phyloP scores from a whole-genome alignment of 2,797 vertebrate species.

The Falco novaeseelandiae region DNA sequence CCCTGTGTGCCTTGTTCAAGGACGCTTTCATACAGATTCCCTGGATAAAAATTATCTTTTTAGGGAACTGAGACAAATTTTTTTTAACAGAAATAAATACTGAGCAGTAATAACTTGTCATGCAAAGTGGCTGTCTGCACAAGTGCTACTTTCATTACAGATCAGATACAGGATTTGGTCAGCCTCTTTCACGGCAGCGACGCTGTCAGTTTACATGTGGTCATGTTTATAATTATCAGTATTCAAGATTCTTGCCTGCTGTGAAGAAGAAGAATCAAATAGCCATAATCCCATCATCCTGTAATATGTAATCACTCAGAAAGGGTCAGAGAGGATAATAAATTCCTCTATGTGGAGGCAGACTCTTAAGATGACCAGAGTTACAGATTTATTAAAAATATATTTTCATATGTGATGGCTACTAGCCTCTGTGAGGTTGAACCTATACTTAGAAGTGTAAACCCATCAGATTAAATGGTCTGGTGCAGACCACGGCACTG shows the following conservation, averaged over 20 bases:
- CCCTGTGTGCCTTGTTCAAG: not conserved
- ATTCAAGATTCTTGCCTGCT: not conserved
- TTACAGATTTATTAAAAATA: not conserved
- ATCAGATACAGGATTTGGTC: not conserved
- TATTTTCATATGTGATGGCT: not conserved
- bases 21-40: not conserved
- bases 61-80: not conserved
- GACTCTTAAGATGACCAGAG: not conserved
- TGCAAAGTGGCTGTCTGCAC: not conserved
- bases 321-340: not conserved
- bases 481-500: not conserved
- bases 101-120: not conserved
- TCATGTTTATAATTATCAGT: not conserved
- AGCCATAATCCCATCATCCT: not conserved
- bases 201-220: not conserved
- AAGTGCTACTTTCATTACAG: not conserved
- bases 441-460: not conserved
- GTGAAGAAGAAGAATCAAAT: not conserved
- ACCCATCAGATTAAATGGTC: not conserved
- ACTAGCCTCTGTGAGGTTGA: not conserved
- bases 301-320: not conserved
- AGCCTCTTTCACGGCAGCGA: not conserved
- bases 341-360: not conserved
- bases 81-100: not conserved
- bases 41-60: not conserved